These are phyloP conservation scores for Yponomeuta malinellus DNA, from an alignment of 2,888 invertebrate species.

Conservation along the genomic window DNA sequence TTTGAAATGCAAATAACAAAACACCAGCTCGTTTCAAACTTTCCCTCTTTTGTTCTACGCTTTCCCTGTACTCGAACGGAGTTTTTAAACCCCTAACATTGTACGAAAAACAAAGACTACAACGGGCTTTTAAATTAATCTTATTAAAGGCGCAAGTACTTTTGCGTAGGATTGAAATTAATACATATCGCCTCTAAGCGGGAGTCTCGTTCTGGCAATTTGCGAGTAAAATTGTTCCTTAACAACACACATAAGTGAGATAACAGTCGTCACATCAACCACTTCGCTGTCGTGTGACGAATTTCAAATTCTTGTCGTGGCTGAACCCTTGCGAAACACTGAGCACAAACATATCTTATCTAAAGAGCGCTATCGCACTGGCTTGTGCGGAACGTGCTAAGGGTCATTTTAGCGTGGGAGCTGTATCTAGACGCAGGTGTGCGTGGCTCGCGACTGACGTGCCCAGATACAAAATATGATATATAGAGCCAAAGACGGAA, in stretches of 20 bases:
- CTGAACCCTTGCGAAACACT: constrained; percentile 3
- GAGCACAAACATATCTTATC: constrained; percentile 8
- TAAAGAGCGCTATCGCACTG: not conserved
- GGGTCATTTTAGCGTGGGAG: not conserved
- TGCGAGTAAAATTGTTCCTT: constrained; percentile 9
- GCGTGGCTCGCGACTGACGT: constrained; percentile 5
- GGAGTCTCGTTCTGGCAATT: constrained; percentile 1
- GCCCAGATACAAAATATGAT: not conserved
- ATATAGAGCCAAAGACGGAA: constrained; percentile 10
- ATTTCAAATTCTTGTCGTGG: constrained; percentile 13
- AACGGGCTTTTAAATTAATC: not conserved
- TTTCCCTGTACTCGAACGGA: constrained; percentile 3
- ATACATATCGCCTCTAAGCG: not conserved
- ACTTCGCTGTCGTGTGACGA: constrained; percentile 29
- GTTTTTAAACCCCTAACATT: not conserved
- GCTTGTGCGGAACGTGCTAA: not conserved
- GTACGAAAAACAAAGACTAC: not conserved
- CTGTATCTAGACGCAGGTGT: constrained; percentile 8
- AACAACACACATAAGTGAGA: constrained; percentile 31
- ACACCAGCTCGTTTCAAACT: constrained; percentile 13
- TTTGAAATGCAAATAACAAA: constrained; percentile 11
- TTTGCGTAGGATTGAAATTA: constrained; percentile 5
- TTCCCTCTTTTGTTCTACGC: constrained; percentile 11
- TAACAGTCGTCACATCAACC: constrained; percentile 42
- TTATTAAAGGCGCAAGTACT: not conserved